Evolutionary conservation across 2,113 vertebrate genomes (phyloP), one percentile per base, ranked within the genome.

Genomic region (Pelecanoides urinatrix): DNA sequence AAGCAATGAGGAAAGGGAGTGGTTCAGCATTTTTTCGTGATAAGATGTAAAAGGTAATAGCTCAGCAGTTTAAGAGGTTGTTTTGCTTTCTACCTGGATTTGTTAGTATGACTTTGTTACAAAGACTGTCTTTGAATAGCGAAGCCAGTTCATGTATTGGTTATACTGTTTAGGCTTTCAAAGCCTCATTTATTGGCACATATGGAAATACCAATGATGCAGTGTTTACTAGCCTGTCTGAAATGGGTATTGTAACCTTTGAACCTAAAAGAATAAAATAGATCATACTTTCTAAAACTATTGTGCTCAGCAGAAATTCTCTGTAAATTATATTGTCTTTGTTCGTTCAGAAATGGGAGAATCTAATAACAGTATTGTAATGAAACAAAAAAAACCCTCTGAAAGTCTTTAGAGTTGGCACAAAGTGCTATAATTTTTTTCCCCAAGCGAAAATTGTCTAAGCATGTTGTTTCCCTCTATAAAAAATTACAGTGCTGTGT

Each of bases 381-480:
- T 96, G 90, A 97, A 96, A 96, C 88, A 95, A 88, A 96, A 88
- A 90, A 70, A 9, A 0, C 42, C 29, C 72, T 96, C 56, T 61
- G 40, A 72, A 95, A 86, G 67, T 96, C 70, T 29, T 91, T 80
- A 67, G 76, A 92, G 80, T 80, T 96, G 66, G 81, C 90, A 93
- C 75, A 93, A 96, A 95, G 47, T 81, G 62, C 72, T 87, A 3
- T 91, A 9, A 91, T 94, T 97, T 92, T 95, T 91, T 94, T 94
- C 86, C 66, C 58, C 20, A 85, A 95, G 92, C 20, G 9, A 97
- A 97, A 94, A 94, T 80, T 86, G 26, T 87, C 8, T 6, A 91
- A 80, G 44, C 6, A 16, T 44, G 27, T 73, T 83, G 27, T 62
- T 77, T 94, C 47, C 36, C 56, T 95, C 91, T 97, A 59, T 95